Evolutionary conservation across 2,113 vertebrate genomes (phyloP).

Genomic region (Barbus barbus): DNA sequence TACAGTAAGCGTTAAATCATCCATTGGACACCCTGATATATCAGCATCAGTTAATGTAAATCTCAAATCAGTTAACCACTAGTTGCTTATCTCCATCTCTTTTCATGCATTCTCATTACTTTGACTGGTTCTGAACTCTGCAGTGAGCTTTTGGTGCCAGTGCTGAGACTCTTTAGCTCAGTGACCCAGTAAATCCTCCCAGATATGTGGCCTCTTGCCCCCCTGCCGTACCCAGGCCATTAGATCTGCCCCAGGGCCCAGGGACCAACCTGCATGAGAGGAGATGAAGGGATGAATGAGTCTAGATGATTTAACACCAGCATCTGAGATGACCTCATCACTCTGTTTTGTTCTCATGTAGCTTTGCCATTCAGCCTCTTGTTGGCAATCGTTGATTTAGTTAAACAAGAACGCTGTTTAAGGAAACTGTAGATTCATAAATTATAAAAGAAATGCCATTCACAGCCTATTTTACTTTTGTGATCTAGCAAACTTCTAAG

Average conservation of each 20-base stretch:
- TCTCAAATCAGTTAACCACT: background rate
- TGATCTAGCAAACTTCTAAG: background rate
- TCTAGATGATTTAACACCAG: background rate
- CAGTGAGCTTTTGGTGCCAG: slow-evolving; percentile 5
- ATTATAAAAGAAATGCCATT: background rate
- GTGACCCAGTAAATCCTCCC: slow-evolving; percentile 52
- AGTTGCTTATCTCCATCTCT: background rate
- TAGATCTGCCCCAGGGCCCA: slow-evolving; percentile 25
- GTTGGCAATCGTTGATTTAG: background rate
- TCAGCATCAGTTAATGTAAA: slow-evolving; percentile 8
- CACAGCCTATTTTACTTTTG: background rate
- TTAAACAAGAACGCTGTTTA: background rate
- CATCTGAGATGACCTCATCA: slow-evolving; percentile 1
- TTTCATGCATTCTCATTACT: background rate
- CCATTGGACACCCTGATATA: background rate
- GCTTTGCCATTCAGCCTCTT: background rate
- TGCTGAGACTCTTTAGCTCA: slow-evolving; percentile 52
- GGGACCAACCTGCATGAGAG: background rate
- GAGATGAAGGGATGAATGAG: slow-evolving; percentile 23
- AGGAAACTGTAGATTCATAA: background rate
- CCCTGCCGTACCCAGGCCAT: slow-evolving; percentile 6
- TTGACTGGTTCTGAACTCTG: background rate
- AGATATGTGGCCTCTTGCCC: slow-evolving; percentile 32
- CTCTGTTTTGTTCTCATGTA: background rate
- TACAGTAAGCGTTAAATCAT: background rate